Conservation (phyloP, 2,113 vertebrate genomes). For the Laticauda colubrina region DNA sequence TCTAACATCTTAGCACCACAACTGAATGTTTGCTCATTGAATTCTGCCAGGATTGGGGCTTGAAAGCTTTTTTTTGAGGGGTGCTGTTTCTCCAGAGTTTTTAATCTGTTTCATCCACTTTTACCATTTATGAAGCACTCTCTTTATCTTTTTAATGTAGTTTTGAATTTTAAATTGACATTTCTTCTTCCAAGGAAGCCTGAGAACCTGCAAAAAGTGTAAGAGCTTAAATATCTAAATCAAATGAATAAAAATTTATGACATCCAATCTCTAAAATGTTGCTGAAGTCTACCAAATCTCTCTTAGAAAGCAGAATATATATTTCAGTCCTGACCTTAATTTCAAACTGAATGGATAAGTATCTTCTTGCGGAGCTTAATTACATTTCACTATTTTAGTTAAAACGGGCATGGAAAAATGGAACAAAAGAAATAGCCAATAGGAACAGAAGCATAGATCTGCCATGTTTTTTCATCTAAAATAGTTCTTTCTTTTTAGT, state of each 20-base stretch:
- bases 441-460: neutral
- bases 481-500: neutral
- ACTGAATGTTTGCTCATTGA: neutral
- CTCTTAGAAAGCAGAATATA: neutral
- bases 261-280: neutral
- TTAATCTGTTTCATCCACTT: neutral
- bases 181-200: neutral
- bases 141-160: neutral
- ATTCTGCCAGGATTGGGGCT: neutral
- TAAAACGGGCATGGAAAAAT: neutral
- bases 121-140: neutral
- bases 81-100: neutral
- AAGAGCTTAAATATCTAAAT: neutral
- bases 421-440: neutral
- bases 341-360: neutral
- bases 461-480: neutral
- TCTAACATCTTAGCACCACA: neutral
- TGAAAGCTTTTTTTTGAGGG: neutral
- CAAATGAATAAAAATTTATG: neutral
- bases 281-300: neutral
- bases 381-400: neutral
- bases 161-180: neutral
- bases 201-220: neutral
- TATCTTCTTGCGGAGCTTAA: neutral
- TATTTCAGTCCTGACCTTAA: neutral